Evolutionary conservation across 2,888 invertebrate species (phyloP).

Genomic region (Galerucella calmariensis): DNA sequence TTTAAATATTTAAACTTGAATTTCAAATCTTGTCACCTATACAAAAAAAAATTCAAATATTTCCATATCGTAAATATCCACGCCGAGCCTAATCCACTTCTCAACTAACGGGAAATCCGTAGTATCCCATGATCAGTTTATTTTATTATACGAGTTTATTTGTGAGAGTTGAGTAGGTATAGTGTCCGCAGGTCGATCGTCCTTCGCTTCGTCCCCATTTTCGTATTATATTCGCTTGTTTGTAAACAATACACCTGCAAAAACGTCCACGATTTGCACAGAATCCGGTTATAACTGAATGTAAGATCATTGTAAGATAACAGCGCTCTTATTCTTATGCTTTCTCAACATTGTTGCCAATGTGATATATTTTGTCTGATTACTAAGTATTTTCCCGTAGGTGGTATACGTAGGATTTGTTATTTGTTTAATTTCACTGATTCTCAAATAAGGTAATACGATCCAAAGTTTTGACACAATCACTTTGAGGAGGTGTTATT

Average conservation of each 20-base stretch:
- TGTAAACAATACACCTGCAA: constrained; percentile 26
- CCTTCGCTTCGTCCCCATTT: constrained; percentile 11
- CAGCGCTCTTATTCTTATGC: neutral
- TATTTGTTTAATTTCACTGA: neutral
- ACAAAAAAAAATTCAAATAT: no score
- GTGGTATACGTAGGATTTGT: neutral
- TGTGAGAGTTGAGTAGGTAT: constrained; percentile 1
- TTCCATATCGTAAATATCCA: neutral
- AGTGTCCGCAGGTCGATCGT: constrained; percentile 1
- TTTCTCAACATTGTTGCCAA: constrained; percentile 4
- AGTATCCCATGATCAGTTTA: neutral
- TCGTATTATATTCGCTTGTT: constrained; percentile 13
- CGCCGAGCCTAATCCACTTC: neutral
- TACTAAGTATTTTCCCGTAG: neutral
- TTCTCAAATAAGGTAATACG: neutral
- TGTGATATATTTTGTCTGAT: neutral
- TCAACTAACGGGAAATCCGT: neutral
- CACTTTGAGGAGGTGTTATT: no score
- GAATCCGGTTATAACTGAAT: constrained; percentile 15
- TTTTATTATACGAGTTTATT: neutral
- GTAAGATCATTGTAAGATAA: no score
- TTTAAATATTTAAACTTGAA: no score
- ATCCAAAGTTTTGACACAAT: no score
- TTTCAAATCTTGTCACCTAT: no score
- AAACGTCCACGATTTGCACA: constrained; percentile 2